Conservation (phyloP, 2,797 vertebrate genomes). For the Lophius americanus region DNA sequence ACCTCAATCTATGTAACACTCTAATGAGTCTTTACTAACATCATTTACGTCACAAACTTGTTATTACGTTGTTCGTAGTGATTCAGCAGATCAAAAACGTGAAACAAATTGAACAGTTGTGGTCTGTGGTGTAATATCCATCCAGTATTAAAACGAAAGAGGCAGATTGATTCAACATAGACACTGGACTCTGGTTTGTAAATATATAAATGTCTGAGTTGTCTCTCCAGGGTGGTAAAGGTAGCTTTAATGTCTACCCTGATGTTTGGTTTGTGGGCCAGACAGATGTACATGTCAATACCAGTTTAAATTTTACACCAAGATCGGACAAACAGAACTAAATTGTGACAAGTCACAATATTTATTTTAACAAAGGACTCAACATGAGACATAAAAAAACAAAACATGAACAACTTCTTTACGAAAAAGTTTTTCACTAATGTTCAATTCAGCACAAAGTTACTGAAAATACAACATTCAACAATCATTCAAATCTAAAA, state of each 20-base stretch:
- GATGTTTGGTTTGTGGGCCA: slow-evolving; percentile 45
- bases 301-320: too few relatives aligned
- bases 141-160: slow-evolving; percentile 47
- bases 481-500: slow-evolving; percentile 1
- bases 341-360: too few relatives aligned
- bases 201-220: slow-evolving; percentile 62
- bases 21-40: slow-evolving; percentile 20
- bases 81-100: slow-evolving; percentile 35
- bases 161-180: slow-evolving; percentile 33
- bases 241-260: slow-evolving; percentile 62
- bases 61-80: slow-evolving; percentile 10
- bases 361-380: too few relatives aligned
- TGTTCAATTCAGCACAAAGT: too few relatives aligned
- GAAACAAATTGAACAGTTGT: slow-evolving; percentile 27
- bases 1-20: slow-evolving; percentile 19
- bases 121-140: slow-evolving; percentile 36
- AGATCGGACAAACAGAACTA: too few relatives aligned
- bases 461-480: too few relatives aligned
- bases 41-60: slow-evolving; percentile 16
- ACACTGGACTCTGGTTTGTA: slow-evolving; percentile 50
- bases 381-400: too few relatives aligned
- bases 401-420: too few relatives aligned
- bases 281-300: slow-evolving; percentile 32
- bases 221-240: slow-evolving; percentile 66
- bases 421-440: too few relatives aligned